Evolutionary conservation across 2,113 vertebrate species (phyloP).

Genomic region (Brachionichthys hirsutus): DNA sequence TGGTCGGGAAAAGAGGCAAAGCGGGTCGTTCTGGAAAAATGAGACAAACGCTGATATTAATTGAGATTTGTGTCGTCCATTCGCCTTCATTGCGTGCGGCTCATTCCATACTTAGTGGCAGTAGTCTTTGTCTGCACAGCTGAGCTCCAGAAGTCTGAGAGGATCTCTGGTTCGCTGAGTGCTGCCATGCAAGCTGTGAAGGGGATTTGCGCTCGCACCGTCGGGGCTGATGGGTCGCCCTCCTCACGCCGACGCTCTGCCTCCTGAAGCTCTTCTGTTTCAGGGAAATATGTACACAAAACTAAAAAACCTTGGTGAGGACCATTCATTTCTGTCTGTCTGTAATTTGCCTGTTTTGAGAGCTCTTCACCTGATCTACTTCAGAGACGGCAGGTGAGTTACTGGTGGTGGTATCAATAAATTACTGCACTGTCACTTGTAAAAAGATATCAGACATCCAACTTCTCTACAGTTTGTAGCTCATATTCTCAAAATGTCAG

Average conservation of each 20-base stretch:
- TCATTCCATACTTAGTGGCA: slow-evolving; percentile 89
- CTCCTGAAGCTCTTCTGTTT: slow-evolving; percentile 89
- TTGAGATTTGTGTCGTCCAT: neutral
- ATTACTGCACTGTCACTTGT: too few relatives aligned
- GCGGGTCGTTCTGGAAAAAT: slow-evolving; percentile 86
- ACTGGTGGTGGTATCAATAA: too few relatives aligned
- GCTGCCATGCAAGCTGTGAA: slow-evolving; percentile 94
- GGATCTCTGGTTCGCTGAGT: slow-evolving; percentile 91
- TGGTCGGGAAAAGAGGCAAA: slow-evolving; percentile 98
- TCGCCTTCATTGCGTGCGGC: neutral
- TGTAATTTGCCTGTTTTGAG: too few relatives aligned
- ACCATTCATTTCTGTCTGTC: too few relatives aligned
- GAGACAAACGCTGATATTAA: slow-evolving; percentile 15
- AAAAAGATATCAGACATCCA: too few relatives aligned
- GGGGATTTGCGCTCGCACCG: slow-evolving; percentile 92
- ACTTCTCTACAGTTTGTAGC: too few relatives aligned
- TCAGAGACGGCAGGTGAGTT: too few relatives aligned
- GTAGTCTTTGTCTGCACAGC: slow-evolving; percentile 95
- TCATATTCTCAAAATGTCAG: too few relatives aligned
- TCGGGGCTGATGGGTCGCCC: slow-evolving; percentile 84
- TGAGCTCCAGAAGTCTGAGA: slow-evolving; percentile 98
- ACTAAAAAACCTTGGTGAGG: too few relatives aligned
- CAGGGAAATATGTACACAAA: too few relatives aligned
- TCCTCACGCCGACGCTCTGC: slow-evolving; percentile 91
- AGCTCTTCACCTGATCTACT: too few relatives aligned